These are phyloP conservation scores for Malaclemys terrapin DNA, from an alignment of 2,113 vertebrate species.

Conservation along the genomic window DNA sequence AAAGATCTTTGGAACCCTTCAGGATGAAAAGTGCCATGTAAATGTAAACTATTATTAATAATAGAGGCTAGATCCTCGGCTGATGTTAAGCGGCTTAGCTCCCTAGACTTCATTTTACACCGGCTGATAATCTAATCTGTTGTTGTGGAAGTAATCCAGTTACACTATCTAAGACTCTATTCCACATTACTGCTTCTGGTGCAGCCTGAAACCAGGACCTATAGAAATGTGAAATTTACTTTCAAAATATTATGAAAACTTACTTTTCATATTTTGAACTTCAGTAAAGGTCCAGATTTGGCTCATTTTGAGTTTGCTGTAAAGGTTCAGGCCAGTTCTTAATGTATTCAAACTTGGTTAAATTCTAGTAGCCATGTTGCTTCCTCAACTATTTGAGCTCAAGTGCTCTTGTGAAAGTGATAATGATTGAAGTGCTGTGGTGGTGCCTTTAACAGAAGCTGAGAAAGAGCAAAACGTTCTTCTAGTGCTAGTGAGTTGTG, in stretches of 20 bases:
- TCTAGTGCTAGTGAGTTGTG: not conserved
- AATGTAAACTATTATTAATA: not conserved
- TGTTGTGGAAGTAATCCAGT: rapidly evolving
- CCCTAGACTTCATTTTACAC: not conserved
- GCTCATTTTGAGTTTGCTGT: not conserved
- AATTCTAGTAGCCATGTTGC: not conserved
- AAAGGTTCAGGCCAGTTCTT: not conserved
- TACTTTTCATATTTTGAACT: not conserved
- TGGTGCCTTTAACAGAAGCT: not conserved
- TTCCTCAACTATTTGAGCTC: not conserved
- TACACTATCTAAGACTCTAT: not conserved
- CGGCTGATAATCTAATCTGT: not conserved
- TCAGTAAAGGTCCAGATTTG: not conserved
- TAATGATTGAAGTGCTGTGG: rapidly evolving
- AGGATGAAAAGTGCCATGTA: rapidly evolving
- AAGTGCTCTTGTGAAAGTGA: not conserved
- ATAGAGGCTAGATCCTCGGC: not conserved
- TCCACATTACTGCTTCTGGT: not conserved
- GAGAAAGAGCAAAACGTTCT: not conserved
- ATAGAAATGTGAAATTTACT: not conserved
- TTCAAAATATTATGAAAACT: not conserved
- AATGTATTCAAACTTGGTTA: rapidly evolving
- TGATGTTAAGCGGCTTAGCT: not conserved
- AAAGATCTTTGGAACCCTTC: not conserved
- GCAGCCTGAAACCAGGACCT: not conserved